Base-by-base conservation (phyloP, 2,113 vertebrate species). In the Pandion haliaetus region DNA sequence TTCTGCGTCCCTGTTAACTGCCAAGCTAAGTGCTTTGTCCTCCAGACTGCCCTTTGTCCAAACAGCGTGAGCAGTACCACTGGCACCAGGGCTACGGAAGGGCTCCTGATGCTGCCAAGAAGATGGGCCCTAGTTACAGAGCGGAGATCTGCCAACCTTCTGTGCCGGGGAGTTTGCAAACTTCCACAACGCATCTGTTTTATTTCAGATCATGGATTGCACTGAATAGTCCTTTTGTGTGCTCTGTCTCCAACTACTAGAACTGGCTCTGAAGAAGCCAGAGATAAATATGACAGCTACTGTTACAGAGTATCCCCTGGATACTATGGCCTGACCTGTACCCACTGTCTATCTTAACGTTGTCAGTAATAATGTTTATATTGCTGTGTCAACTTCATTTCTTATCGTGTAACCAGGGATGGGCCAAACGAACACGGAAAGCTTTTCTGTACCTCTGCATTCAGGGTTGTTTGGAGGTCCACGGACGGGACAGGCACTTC, bases 191-290 rank as follows among this genome's bases (percentile, higher is more conserved):
- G 36, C 96, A 95, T 97, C 97, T 97, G 97, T 87, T 90, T 86
- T 92, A 86, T 97, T 84, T 90, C 89, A 94, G 89, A 29, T 12
- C 78, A 5, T 76, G 90, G 78, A 38, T 20, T 72, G 26, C 88
- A 38, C 91, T 98, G 94, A 98, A 97, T 97, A 83, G 80, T 66
- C 66, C 98, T 97, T 97, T 98, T 98, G 98, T 98, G 96, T 25
- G 88, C 52, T 14, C 93, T 63, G 93, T 57, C 67, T 62, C 82
- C 38, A 25, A 1, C 38, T 38, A 58, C 93, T 67, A 63, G 34
- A 23, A 31, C 76, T 83, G 86, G 83, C 94, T 90, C 70, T 20
- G 93, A 71, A 65, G 97, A 49, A 92, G 66, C 17, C 91, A 8
- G 47, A 84, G 93, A 47, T 80, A 80, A 96, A 97, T 54, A 58